Evolutionary conservation across 2,797 vertebrate species (phyloP).

Genomic region (Cryptoblepharus egeriae): DNA sequence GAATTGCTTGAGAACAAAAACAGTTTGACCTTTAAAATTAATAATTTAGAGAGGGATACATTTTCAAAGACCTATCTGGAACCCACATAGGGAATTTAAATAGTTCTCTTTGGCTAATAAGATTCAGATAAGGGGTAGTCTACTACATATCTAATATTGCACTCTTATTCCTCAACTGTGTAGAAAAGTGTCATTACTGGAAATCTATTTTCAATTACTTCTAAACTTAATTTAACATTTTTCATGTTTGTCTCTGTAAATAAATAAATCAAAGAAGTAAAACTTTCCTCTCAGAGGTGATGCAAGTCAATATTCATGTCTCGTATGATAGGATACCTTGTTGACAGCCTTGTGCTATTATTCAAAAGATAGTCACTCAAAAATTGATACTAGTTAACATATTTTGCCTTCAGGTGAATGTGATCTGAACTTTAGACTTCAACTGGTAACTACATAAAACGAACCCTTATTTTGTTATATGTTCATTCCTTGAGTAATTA

Average conservation of each 20-base stretch:
- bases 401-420: not conserved
- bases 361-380: not conserved
- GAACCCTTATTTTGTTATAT: not conserved
- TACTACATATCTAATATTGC: conserved; percentile 1
- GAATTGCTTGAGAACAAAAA: not conserved
- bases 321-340: not conserved
- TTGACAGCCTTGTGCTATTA: not conserved
- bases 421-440: not conserved
- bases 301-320: not conserved
- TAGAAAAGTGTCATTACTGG: not conserved
- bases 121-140: not conserved
- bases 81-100: not conserved
- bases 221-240: not conserved
- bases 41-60: not conserved
- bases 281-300: too few species aligned
- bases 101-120: not conserved
- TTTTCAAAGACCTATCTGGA: not conserved
- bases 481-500: not conserved
- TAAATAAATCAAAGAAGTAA: too few species aligned
- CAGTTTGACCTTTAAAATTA: not conserved
- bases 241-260: too few species aligned
- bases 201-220: not conserved
- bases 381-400: not conserved
- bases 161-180: not conserved
- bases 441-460: not conserved